Evolutionary conservation across 2,113 vertebrate species (phyloP).

Genomic region (Ploceus nigricollis): DNA sequence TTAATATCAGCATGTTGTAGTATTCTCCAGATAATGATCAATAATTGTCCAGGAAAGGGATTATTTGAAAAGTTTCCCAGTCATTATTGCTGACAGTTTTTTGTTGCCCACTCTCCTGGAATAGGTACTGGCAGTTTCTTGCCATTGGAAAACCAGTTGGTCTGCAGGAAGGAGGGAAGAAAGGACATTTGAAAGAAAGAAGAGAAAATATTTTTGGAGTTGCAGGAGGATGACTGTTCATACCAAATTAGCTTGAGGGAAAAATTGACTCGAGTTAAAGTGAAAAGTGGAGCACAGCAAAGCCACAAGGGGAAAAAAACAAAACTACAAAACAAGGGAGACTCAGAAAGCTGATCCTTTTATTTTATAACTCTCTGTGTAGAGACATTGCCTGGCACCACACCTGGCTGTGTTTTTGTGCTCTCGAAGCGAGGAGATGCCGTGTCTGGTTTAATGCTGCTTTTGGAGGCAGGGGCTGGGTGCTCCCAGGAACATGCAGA

Average conservation of each 20-base stretch:
- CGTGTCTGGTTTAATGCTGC: neutral
- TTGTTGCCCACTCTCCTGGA: neutral
- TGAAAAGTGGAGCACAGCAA: conserved; percentile 52
- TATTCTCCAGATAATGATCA: neutral
- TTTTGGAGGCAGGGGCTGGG: neutral
- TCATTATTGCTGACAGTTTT: neutral
- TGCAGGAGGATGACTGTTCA: conserved; percentile 24
- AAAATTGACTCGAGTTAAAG: conserved; percentile 52
- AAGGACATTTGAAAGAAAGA: conserved; percentile 16
- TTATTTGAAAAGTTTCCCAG: neutral
- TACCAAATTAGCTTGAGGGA: conserved; percentile 45
- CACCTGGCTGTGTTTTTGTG: neutral
- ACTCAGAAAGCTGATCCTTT: neutral
- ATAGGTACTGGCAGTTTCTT: neutral
- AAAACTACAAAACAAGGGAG: conserved; percentile 20
- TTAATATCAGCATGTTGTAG: neutral
- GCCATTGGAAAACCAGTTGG: neutral
- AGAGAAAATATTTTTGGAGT: conserved; percentile 23
- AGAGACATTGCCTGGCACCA: neutral
- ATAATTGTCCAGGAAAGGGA: neutral
- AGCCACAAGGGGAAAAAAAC: conserved; percentile 42
- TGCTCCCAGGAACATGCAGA: neutral
- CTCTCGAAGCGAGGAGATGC: neutral
- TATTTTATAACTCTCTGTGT: neutral
- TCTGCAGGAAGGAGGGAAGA: neutral